Conservation (phyloP, 1,140 invertebrate species). For the Heliothis subflexa region DNA sequence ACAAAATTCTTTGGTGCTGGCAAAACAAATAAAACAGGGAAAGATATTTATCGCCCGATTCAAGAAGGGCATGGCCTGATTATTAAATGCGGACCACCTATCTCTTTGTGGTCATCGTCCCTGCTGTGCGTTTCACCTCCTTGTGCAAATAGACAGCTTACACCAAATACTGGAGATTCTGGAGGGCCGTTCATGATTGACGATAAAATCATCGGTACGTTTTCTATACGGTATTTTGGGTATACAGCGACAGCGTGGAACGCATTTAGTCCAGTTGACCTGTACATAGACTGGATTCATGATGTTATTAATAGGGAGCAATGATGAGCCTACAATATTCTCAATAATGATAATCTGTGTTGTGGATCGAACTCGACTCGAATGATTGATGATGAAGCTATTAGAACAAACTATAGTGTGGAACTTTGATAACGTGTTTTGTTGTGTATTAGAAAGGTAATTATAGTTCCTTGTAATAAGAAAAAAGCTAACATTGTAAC, state of each 20-base stretch:
- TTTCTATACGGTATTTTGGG: background rate
- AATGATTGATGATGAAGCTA: background rate
- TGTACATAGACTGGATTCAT: constrained; percentile 2
- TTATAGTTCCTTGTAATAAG: too few species aligned
- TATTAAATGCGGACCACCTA: background rate
- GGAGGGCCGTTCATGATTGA: background rate
- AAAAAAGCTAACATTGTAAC: too few species aligned
- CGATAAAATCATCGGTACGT: background rate
- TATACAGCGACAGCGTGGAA: background rate
- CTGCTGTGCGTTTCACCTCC: background rate
- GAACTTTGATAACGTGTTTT: too few species aligned
- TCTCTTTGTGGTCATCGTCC: background rate
- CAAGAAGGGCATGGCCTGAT: background rate
- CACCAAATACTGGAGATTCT: background rate
- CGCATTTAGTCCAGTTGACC: background rate
- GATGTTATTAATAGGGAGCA: background rate
- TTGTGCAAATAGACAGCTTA: background rate
- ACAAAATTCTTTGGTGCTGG: background rate
- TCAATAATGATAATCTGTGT: too few species aligned
- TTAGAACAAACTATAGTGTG: background rate
- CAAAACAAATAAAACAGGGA: background rate
- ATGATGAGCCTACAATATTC: too few species aligned
- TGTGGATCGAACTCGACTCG: background rate
- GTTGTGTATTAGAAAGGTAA: too few species aligned
- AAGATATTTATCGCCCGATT: background rate